Conservation (phyloP, 2,888 invertebrate genomes). For the Gisinianus flammeolus region DNA sequence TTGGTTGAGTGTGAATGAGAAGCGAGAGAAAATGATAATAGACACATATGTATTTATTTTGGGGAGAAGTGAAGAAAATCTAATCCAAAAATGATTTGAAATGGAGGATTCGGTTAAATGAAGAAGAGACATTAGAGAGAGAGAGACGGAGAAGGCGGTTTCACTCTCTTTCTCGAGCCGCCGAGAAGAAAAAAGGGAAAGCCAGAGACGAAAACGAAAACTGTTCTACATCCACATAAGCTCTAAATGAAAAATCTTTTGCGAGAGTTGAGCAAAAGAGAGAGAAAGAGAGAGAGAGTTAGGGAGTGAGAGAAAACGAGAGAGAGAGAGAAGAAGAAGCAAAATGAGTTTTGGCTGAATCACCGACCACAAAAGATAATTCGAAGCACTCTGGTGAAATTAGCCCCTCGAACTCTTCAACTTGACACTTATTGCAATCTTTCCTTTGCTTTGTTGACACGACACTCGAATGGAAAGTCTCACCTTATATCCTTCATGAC, state of each 20-base stretch:
- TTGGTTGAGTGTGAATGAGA: background rate
- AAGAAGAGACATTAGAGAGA: background rate
- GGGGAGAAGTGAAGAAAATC: background rate
- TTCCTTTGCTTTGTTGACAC: constrained; percentile 6
- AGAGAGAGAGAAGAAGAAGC: background rate
- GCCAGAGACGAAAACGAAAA: background rate
- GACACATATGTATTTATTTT: background rate
- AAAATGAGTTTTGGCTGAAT: constrained; percentile 23
- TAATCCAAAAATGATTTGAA: constrained; percentile 18
- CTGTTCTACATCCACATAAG: background rate
- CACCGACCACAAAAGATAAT: constrained; percentile 15
- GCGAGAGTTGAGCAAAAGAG: background rate
- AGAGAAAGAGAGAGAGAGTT: background rate
- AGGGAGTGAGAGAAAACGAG: background rate
- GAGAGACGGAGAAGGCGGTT: background rate
- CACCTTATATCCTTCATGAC: background rate
- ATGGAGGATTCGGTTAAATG: background rate
- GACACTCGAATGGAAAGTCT: background rate
- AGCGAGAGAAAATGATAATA: background rate
- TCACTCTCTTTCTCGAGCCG: background rate
- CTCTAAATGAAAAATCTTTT: constrained; percentile 2
- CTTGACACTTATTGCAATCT: constrained; percentile 17
- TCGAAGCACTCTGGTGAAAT: constrained; percentile 3
- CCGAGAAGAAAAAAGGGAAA: background rate
- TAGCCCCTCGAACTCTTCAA: background rate